phyloP scores from a whole-genome alignment of 2,797 vertebrate species.

The Rachycentron canadum region DNA sequence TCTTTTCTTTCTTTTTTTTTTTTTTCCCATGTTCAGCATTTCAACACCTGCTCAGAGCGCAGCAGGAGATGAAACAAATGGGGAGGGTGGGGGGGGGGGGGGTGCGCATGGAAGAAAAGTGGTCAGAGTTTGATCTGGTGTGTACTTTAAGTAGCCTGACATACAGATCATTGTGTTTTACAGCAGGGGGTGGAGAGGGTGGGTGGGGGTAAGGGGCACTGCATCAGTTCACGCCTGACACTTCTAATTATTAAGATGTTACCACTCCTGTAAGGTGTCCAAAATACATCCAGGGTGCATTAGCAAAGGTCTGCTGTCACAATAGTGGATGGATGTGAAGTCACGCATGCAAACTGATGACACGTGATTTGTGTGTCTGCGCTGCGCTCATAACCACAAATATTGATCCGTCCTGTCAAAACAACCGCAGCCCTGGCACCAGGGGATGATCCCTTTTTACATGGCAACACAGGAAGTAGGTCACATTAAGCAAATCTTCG shows the following conservation, averaged over 20 bases:
- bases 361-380: conserved; percentile 4
- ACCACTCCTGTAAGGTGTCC: background rate
- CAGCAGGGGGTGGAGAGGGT: conserved; percentile 28
- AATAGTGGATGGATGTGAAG: background rate
- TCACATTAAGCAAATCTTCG: background rate
- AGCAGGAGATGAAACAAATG: conserved; percentile 68
- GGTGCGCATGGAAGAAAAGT: conserved; percentile 22
- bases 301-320: background rate
- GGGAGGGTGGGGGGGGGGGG: conserved; percentile 16
- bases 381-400: conserved; percentile 5
- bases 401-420: conserved; percentile 18
- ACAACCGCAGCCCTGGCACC: background rate
- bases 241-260: conserved; percentile 34
- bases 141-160: conserved; percentile 43
- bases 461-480: background rate
- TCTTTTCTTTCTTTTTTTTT: conserved; percentile 36
- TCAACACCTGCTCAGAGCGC: conserved; percentile 62
- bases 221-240: conserved; percentile 16
- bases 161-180: conserved; percentile 45
- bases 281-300: background rate
- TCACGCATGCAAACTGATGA: background rate
- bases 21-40: conserved; percentile 58
- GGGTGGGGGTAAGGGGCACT: too few relatives aligned
- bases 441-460: conserved; percentile 2
- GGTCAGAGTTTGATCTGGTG: conserved; percentile 52